Conservation (phyloP, 2,113 vertebrate genomes). For the Noturus placidus region DNA sequence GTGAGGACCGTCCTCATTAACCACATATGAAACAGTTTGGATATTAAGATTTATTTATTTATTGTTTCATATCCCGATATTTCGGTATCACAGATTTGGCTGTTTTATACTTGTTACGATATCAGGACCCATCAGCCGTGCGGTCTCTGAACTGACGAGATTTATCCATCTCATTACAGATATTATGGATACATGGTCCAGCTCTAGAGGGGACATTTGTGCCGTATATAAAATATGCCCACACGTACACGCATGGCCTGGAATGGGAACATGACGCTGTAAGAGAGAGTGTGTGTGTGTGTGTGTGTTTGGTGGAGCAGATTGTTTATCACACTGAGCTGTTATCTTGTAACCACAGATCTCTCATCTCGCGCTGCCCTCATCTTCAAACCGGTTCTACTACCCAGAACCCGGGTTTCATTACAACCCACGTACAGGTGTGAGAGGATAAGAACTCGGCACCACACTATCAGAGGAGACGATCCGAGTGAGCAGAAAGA, state of each 20-base stretch:
- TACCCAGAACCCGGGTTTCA: neutral
- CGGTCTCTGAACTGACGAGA: neutral
- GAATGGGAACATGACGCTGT: neutral
- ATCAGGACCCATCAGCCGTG: neutral
- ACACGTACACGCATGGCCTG: neutral
- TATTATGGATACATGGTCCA: neutral
- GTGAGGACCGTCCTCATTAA: neutral
- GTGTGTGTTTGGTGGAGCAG: neutral
- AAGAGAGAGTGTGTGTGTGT: neutral
- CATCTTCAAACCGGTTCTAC: conserved; percentile 17
- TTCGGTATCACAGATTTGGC: neutral
- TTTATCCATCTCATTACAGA: neutral
- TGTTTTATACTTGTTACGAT: too few relatives aligned
- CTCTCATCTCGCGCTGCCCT: conserved; percentile 25
- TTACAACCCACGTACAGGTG: conserved; percentile 3
- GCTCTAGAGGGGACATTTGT: neutral
- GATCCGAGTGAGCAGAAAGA: neutral
- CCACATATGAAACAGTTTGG: neutral
- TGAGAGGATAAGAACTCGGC: neutral
- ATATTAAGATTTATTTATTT: neutral
- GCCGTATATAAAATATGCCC: neutral
- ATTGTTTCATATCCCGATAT: neutral
- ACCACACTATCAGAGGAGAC: neutral
- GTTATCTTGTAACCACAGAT: neutral
- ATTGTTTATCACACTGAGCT: neutral